These are phyloP conservation scores for Ladona fulva DNA, from an alignment of 1,140 invertebrate species.

Conservation along the genomic window DNA sequence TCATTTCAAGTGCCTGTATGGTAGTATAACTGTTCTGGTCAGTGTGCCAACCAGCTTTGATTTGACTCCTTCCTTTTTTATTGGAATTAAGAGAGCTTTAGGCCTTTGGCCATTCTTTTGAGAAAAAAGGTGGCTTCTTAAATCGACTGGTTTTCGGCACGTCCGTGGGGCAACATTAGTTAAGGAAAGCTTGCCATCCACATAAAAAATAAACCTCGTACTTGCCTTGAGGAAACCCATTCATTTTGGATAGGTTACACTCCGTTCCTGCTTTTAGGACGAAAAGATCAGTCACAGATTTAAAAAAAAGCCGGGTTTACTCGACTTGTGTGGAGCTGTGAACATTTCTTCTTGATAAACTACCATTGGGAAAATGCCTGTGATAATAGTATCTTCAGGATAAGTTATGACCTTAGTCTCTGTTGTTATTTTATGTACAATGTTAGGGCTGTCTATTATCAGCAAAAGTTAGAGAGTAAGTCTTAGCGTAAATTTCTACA, in stretches of 20 bases:
- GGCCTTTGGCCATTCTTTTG: neutral
- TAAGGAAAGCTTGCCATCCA: slow-evolving; percentile 8
- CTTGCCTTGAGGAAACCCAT: slow-evolving; percentile 3
- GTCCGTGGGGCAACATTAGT: neutral
- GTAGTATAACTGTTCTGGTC: slow-evolving; percentile 4
- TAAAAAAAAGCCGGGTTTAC: neutral
- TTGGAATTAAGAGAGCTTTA: neutral
- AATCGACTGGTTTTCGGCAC: neutral
- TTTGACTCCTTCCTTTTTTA: neutral
- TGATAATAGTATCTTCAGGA: slow-evolving; percentile 48
- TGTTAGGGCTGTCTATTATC: slow-evolving; percentile 22
- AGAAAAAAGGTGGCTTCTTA: slow-evolving; percentile 1
- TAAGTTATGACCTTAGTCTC: slow-evolving; percentile 46
- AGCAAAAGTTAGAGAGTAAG: slow-evolving; percentile 18
- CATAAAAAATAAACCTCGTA: neutral
- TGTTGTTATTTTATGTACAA: slow-evolving; percentile 37
- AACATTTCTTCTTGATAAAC: slow-evolving; percentile 7
- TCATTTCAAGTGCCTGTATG: slow-evolving; percentile 9
- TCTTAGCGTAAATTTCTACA: slow-evolving; percentile 14
- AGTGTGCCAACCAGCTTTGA: slow-evolving; percentile 3
- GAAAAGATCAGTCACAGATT: slow-evolving; percentile 5
- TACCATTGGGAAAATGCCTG: slow-evolving; percentile 36
- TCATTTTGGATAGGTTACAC: slow-evolving; percentile 9
- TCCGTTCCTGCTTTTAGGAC: slow-evolving; percentile 3
- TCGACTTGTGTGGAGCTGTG: neutral